Percentiles rank a stretch among this genome's conserved stretches.
phyloP scores from a whole-genome alignment of 2,888 invertebrate species.

The Xanthorhoe spadicearia region DNA sequence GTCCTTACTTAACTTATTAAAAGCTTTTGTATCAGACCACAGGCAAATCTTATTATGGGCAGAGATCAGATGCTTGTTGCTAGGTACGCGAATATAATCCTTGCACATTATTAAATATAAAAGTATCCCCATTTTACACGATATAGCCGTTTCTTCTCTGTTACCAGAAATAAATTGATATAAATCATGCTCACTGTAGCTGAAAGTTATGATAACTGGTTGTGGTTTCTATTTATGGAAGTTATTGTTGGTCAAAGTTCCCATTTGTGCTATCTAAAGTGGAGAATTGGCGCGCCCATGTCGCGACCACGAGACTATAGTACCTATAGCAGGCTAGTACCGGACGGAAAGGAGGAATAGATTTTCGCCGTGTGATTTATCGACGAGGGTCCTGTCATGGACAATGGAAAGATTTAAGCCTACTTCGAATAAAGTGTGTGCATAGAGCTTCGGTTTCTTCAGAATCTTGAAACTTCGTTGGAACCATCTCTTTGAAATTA shows the following conservation, averaged over 20 bases:
- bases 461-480: not conserved
- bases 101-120: conserved; percentile 3
- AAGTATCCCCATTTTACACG: not conserved
- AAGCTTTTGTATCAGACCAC: conserved; percentile 17
- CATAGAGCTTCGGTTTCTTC: not conserved
- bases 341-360: conserved; percentile 25
- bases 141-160: not conserved
- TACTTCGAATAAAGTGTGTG: conserved; percentile 3
- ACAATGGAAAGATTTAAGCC: conserved; percentile 39
- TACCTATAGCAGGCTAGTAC: conserved; percentile 16
- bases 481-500: not conserved
- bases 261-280: conserved; percentile 48
- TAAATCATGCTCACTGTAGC: conserved; percentile 11
- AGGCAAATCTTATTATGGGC: conserved; percentile 12
- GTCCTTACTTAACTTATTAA: conserved; percentile 3
- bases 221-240: conserved; percentile 23
- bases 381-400: conserved; percentile 35
- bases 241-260: conserved; percentile 51
- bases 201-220: conserved; percentile 20
- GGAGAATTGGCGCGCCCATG: conserved; percentile 40
- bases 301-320: conserved; percentile 23
- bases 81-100: conserved; percentile 1
- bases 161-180: conserved; percentile 10
- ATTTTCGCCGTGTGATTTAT: conserved; percentile 57
- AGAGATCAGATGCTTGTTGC: conserved; percentile 4